These are phyloP conservation scores for Alligator mississippiensis DNA, from an alignment of 2,113 vertebrate species.

Conservation along the genomic window DNA sequence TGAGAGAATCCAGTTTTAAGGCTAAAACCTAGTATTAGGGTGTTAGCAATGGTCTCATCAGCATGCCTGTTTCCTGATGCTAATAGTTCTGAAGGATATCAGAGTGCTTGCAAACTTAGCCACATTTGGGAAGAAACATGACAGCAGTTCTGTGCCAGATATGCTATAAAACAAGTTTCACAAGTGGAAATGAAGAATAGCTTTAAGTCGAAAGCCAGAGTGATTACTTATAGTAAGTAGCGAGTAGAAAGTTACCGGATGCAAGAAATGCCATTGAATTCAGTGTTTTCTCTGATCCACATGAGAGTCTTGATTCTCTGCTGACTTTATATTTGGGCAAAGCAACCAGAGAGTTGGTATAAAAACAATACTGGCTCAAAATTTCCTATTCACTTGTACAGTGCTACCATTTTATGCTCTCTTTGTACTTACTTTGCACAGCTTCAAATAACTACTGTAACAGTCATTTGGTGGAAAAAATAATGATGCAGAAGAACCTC, in stretches of 20 bases:
- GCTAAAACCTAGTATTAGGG: slow-evolving; percentile 4
- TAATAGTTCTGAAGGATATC: neutral
- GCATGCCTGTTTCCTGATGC: neutral
- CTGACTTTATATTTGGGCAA: neutral
- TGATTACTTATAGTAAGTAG: neutral
- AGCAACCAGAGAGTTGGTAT: neutral
- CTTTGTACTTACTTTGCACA: neutral
- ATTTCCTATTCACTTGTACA: neutral
- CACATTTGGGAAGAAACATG: neutral
- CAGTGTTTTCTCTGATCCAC: neutral
- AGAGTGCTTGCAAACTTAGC: neutral
- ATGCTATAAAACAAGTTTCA: neutral
- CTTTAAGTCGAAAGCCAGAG: neutral
- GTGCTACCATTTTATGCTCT: neutral
- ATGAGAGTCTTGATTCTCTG: neutral
- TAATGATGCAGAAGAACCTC: neutral
- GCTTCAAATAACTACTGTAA: neutral
- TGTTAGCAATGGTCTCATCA: neutral
- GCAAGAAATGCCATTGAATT: neutral
- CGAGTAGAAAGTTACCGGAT: neutral
- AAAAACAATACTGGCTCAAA: neutral
- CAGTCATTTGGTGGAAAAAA: neutral
- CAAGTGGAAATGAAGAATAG: neutral
- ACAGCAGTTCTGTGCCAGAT: neutral
- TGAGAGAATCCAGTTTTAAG: neutral